Base-by-base conservation (phyloP, 2,797 vertebrate species). In the Epinephelus awoara region DNA sequence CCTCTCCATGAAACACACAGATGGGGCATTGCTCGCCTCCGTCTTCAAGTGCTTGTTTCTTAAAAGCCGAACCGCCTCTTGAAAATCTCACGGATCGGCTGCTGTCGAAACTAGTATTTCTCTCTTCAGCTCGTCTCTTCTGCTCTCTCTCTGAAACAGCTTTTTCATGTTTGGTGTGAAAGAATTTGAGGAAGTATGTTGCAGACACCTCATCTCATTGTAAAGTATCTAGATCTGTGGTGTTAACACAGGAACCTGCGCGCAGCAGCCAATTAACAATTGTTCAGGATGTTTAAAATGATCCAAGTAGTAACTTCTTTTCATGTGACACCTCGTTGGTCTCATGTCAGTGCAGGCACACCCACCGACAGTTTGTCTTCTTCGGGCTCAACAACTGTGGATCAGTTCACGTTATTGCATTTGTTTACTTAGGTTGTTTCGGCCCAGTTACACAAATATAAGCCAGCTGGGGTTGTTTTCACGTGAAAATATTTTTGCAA, bases 1-100 rank as follows among this genome's bases (percentile, higher is more conserved):
- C 75, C 75, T 85, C 75, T 85, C 65, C 21, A 64, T 54, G 72
- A 82, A 90, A 80, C 70, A 69, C 82, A 79, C 82, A 88, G 83
- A 85, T 75, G 85, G 77, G 61, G 57, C 62, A 68, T 68, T 29
- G 10, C 69, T 88, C 47, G 21, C 74, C 61, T 83, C 42, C n/a
- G 0, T 75, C 61, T 75, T 80, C 38, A 68, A 77, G 75, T 73
- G 67, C 7, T 58, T 57, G 44, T 84, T 77, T 63, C 72, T 84
- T 69, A 77, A 79, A 82, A 79, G 80, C 67, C 11, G 11, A 59
- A 54, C 62, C 19, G 56, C 66, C 46, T 78, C 82, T 86, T 15
- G n/a, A 68, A 79, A 81, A 57, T 76, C 67, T 75, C 72, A 52
- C 19, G 2, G 29, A 82, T 73, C 19, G 25, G 64, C 72, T 73